Evolutionary conservation across 2,888 invertebrate species (phyloP), one percentile per base, ranked within the genome.

Genomic region (Dermolepida albohirtum): DNA sequence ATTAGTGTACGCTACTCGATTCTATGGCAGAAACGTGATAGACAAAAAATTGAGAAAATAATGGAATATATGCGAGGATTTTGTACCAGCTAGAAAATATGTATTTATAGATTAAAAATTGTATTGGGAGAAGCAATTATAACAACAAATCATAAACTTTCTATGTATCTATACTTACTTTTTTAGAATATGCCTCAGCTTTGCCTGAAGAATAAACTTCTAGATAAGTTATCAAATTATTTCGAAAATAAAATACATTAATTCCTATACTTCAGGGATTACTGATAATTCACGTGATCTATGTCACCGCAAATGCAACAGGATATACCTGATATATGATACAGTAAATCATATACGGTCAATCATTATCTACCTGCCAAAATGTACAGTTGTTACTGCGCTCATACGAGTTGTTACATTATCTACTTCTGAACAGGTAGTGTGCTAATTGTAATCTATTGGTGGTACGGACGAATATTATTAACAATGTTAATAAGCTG

Each of bases 401-500:
- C 17, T 57, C 66, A 50, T 57, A 66, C 66, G 57, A 43, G 66
- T 40, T 57, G 64, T 68, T 64, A 64, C 68, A 59, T 68, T 68
- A 68, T 68, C 68, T 68, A 68, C 64, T 68, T 68, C 50, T 68
- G 64, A 52, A 64, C 64, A 57, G 57, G 64, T 57, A 39, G 39
- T 11, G 49, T 2, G 14, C 34, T 68, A 68, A 68, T 68, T 50
- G 68, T 68, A 68, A 68, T 64, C 59, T 64, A 68, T 68, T 51
- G 68, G 44, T 65, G 27, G 44, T 22, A 51, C 4, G 27, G 10
- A 57, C 59, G 68, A 68, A 68, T 68, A 68, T 68, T 68, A 65
- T 68, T 65, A 68, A 68, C 68, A 68, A 50, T 68, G 64, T 68
- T 68, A 68, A 68, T 68, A 68, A 68, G 68, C 68, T 65, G 68